phyloP scores from a whole-genome alignment of 2,888 invertebrate species.

The Chrysomela aeneicollis region DNA sequence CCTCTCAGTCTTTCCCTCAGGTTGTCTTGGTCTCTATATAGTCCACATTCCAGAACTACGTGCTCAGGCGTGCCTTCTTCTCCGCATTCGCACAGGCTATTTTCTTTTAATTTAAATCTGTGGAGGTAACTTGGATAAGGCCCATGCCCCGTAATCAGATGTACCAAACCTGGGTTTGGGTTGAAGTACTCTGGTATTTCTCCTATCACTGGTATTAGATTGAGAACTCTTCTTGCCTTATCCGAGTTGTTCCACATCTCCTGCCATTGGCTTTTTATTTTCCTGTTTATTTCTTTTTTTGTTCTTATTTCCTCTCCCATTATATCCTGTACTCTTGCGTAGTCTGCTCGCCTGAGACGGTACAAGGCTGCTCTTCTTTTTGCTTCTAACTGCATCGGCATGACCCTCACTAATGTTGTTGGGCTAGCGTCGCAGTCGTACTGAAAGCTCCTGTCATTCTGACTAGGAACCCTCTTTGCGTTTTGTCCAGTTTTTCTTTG shows the following conservation, averaged over 20 bases:
- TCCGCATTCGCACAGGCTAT: not conserved
- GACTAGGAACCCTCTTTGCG: conserved; percentile 20
- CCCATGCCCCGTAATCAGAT: conserved; percentile 22
- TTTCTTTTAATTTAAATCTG: not conserved
- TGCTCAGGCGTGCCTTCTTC: too few species aligned
- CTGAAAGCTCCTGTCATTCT: too few species aligned
- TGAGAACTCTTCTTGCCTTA: not conserved
- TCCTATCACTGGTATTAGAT: not conserved
- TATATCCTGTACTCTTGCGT: not conserved
- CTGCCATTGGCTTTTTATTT: not conserved
- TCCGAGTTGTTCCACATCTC: not conserved
- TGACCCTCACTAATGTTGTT: not conserved
- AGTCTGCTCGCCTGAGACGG: not conserved
- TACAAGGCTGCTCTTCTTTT: conserved; percentile 9
- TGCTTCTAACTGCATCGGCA: conserved; percentile 8
- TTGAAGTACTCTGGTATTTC: conserved; percentile 4
- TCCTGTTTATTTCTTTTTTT: not conserved
- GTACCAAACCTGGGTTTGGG: not conserved
- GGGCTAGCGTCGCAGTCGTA: conserved; percentile 1
- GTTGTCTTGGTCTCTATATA: not conserved
- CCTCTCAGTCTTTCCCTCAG: not conserved
- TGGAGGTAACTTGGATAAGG: conserved; percentile 5
- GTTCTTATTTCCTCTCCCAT: not conserved
- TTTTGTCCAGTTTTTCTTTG: not conserved
- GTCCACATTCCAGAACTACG: not conserved